A percentile compares a stretch with the other conserved stretches of the same genome.
phyloP scores from a whole-genome alignment of 2,797 vertebrate species.

The Poeciliopsis infans region DNA sequence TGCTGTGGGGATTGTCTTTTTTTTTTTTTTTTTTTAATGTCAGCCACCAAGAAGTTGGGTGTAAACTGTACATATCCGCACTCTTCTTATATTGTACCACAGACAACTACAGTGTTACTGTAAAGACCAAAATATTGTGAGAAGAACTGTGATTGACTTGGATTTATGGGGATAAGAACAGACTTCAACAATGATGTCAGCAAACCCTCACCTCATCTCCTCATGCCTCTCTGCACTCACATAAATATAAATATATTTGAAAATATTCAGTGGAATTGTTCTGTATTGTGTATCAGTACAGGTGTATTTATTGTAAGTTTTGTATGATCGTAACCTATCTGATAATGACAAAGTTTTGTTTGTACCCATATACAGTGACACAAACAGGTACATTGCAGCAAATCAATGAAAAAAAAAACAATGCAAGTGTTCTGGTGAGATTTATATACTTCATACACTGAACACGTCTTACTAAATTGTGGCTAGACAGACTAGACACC shows the following conservation, averaged over 20 bases:
- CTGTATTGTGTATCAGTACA: neutral
- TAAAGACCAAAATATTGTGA: neutral
- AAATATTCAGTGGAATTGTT: neutral
- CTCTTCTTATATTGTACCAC: neutral
- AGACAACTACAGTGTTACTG: neutral
- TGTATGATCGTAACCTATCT: neutral
- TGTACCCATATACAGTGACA: neutral
- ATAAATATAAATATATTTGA: neutral
- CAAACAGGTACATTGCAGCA: neutral
- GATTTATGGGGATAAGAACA: neutral
- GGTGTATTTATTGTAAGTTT: neutral
- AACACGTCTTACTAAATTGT: neutral
- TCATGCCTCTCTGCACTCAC: no score
- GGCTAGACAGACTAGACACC: neutral
- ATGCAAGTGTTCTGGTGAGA: neutral
- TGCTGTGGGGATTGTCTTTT: neutral
- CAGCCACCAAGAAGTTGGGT: neutral
- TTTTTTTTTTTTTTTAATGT: neutral
- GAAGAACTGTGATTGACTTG: neutral
- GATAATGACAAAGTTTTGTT: neutral
- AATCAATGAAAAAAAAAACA: neutral
- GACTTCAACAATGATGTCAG: neutral
- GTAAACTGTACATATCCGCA: neutral
- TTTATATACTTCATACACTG: neutral
- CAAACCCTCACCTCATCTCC: neutral